These are phyloP conservation scores for Corythornis madagascariensis DNA, from an alignment of 2,113 vertebrate species.

Conservation along the genomic window DNA sequence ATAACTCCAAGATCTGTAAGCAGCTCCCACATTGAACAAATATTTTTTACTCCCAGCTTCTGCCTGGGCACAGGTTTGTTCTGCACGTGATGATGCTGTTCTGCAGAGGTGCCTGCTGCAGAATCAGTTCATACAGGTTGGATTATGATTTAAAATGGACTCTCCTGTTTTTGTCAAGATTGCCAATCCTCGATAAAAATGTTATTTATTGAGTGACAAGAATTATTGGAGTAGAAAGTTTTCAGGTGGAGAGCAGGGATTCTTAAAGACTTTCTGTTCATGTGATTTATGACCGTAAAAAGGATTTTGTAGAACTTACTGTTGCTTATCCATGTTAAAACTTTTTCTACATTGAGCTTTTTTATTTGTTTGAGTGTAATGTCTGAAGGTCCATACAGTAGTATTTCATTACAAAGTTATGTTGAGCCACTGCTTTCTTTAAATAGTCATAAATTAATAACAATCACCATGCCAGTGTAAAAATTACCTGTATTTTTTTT, in stretches of 20 bases:
- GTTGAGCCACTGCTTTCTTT: not conserved
- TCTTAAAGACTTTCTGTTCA: not conserved
- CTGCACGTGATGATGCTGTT: rapidly evolving
- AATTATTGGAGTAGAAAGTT: not conserved
- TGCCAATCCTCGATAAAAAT: not conserved
- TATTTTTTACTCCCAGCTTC: rapidly evolving
- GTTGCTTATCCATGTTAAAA: not conserved
- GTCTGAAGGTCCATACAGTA: rapidly evolving
- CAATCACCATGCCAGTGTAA: not conserved
- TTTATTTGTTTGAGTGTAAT: not conserved
- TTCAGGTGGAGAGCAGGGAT: not conserved
- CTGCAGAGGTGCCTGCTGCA: not conserved
- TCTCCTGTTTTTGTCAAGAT: not conserved
- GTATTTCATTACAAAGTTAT: not conserved
- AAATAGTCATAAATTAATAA: not conserved
- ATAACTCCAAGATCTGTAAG: not conserved
- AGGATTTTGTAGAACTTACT: not conserved
- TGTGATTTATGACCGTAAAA: not conserved
- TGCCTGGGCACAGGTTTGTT: not conserved
- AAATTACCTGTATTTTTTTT: not conserved
- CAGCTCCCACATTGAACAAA: rapidly evolving
- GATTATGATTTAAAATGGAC: not conserved
- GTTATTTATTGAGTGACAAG: not conserved
- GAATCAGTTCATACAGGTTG: not conserved
- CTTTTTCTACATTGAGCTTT: not conserved